Evolutionary conservation across 2,113 vertebrate species (phyloP).

Genomic region (Cyprinodon tularosa): DNA sequence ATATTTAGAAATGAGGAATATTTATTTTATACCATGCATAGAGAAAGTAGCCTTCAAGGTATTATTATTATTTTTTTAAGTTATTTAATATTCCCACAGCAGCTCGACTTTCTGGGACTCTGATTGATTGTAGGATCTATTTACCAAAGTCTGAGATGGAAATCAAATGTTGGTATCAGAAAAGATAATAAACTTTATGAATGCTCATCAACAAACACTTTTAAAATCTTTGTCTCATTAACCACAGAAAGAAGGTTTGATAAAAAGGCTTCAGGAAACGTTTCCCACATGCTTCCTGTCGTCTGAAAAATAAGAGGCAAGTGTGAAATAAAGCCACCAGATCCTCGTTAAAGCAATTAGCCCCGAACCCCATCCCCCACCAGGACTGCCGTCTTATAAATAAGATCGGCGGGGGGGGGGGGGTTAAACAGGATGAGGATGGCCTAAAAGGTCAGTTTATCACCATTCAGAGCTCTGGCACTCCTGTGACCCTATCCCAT

Average conservation of each 20-base stretch:
- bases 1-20: background rate
- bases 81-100: background rate
- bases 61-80: background rate
- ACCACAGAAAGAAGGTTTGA: background rate
- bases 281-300: background rate
- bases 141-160: background rate
- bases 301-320: background rate
- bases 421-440: constrained; percentile 58
- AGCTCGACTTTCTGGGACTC: background rate
- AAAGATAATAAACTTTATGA: background rate
- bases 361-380: constrained; percentile 46
- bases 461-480: constrained; percentile 44
- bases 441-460: constrained; percentile 69
- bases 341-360: constrained; percentile 31
- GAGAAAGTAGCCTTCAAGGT: background rate
- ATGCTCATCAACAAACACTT: background rate
- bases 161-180: background rate
- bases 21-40: background rate
- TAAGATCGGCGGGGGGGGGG: constrained; percentile 22
- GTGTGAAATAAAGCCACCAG: constrained; percentile 28
- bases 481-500: constrained; percentile 57
- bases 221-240: background rate
- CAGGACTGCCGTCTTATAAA: constrained; percentile 25
- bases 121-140: background rate
- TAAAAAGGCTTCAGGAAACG: background rate